Percentiles rank a stretch among this genome's conserved stretches.
phyloP scores from a whole-genome alignment of 2,113 vertebrate species.

The Hippolais icterina region DNA sequence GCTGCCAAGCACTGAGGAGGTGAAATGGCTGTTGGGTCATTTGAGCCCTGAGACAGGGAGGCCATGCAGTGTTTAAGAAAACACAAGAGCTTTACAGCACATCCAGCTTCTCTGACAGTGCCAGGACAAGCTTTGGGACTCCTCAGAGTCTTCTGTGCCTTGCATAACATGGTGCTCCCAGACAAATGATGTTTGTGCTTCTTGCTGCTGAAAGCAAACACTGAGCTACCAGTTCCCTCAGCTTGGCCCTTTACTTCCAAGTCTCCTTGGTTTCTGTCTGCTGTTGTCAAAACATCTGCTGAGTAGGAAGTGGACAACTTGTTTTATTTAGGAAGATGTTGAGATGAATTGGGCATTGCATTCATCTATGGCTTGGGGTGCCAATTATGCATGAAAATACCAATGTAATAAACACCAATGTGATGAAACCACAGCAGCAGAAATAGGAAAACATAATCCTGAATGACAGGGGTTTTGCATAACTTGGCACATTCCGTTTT shows the following conservation, averaged over 20 bases:
- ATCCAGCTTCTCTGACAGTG: neutral
- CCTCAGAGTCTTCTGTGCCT: neutral
- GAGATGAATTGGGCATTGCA: neutral
- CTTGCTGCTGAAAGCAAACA: neutral
- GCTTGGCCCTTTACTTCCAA: neutral
- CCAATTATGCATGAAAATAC: conserved; percentile 33
- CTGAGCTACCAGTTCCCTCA: neutral
- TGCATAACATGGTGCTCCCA: neutral
- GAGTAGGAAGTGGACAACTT: conserved; percentile 12
- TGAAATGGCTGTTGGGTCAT: neutral
- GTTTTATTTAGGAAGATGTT: conserved; percentile 1
- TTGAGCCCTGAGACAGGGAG: neutral
- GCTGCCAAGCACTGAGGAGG: neutral
- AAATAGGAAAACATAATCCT: conserved; percentile 11
- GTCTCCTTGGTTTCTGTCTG: neutral
- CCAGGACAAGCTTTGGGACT: neutral
- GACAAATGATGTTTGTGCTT: neutral
- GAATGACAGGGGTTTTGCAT: conserved; percentile 20
- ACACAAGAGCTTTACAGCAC: neutral
- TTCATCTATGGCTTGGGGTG: neutral
- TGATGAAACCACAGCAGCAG: conserved; percentile 19
- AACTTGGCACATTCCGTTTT: neutral
- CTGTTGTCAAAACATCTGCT: conserved; percentile 39
- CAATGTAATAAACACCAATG: neutral
- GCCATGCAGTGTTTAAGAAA: neutral